These are phyloP conservation scores for Patella pellucida DNA, from an alignment of 2,888 invertebrate genomes.

Conservation along the genomic window DNA sequence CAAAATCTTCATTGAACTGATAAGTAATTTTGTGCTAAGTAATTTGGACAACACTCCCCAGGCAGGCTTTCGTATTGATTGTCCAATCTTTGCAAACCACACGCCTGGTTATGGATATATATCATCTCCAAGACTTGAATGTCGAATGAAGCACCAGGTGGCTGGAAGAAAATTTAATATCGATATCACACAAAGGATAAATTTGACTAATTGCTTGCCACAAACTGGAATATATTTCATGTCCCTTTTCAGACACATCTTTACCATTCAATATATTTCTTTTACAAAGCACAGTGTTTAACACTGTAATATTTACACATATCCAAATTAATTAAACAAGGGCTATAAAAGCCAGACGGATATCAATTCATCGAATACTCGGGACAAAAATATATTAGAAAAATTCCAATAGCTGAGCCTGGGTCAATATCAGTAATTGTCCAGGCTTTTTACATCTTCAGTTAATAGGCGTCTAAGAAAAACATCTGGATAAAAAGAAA, in stretches of 20 bases:
- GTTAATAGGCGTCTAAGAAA: no score
- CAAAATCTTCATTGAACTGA: slow-evolving; percentile 13
- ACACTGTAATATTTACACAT: background rate
- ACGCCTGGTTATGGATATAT: slow-evolving; percentile 6
- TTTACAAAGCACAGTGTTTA: background rate
- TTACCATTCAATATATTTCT: background rate
- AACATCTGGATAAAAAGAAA: no score
- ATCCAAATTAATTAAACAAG: background rate
- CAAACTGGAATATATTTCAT: background rate
- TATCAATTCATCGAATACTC: background rate
- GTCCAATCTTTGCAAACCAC: slow-evolving; percentile 3
- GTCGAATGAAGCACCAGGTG: slow-evolving; percentile 4
- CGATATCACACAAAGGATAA: slow-evolving; percentile 7
- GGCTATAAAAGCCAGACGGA: slow-evolving; percentile 2
- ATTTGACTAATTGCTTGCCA: slow-evolving; percentile 4
- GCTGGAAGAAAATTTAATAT: slow-evolving; percentile 14
- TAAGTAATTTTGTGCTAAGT: slow-evolving; percentile 22
- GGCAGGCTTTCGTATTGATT: background rate
- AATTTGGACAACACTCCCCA: slow-evolving; percentile 9
- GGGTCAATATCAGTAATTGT: no score
- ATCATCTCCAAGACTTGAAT: slow-evolving; percentile 11
- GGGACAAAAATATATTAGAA: no score
- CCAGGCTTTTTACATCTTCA: no score
- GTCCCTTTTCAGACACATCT: background rate
- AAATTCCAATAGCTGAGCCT: no score